Base-by-base conservation (phyloP, 2,113 vertebrate genomes). In the Anseranas semipalmata region DNA sequence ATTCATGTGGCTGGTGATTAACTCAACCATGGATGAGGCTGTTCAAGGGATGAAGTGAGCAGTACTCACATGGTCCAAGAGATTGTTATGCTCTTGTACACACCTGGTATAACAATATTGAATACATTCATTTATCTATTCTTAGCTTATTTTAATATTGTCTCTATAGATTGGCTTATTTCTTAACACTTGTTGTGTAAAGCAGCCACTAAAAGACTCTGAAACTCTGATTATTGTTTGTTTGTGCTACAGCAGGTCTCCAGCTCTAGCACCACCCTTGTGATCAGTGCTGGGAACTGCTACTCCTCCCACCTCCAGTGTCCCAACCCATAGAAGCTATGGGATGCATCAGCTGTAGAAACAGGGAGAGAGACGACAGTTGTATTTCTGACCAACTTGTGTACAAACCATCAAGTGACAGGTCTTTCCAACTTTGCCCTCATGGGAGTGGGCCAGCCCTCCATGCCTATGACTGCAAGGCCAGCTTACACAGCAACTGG, bases 391-490 rank as follows among this genome's bases (percentile, higher is more conserved):
- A 28, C 33, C 20, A 3, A 45, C 53, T 24, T 16, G 19, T n/a
- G 12, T 32, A 17, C 8, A 0, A 5, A 18, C 45, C 67, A n/a
- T 18, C 53, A 15, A 7, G 35, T 28, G 53, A 15, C 35, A 22
- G 25, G 19, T 73, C 43, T 30, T 20, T 33, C 39, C 33, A 14
- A 0, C 32, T 58, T 58, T 13, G 30, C 56, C 20, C 56, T 43
- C 2, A 2, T 63, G 66, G 32, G 60, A 30, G 8, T 3, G 22
- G 68, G 18, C 8, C 52, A 59, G 37, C 21, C 37, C 70, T 45
- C 33, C 3, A 1, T 28, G 24, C 75, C 35, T 22, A 0, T 12
- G 16, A 12, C 28, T 28, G 3, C n/a, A 4, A 35, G 55, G 30
- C 27, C 35, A 15, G 24, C 20, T 48, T 10, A 7, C 32, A 21